These are phyloP conservation scores for Tanytarsus gracilentus DNA, from an alignment of 2,888 invertebrate genomes.

Conservation along the genomic window DNA sequence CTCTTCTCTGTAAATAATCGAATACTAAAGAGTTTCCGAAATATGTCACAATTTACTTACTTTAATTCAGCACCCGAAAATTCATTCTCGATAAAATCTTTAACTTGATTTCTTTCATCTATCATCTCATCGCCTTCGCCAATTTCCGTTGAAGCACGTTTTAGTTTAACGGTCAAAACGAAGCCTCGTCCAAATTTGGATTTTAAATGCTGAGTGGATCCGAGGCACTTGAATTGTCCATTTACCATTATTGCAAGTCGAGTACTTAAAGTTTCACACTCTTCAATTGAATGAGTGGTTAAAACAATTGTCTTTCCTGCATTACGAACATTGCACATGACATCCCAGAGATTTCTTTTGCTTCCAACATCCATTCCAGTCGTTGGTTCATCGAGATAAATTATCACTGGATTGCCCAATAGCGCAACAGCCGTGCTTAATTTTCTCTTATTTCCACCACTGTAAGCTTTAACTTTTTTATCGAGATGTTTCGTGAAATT, in stretches of 20 bases:
- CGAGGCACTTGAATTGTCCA: slow-evolving; percentile 64
- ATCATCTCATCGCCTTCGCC: neutral
- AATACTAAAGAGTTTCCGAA: too few relatives aligned
- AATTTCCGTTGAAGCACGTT: slow-evolving; percentile 32
- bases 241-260: slow-evolving; percentile 75
- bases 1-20: slow-evolving; percentile 50
- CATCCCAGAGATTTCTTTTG: slow-evolving; percentile 71
- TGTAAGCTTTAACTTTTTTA: slow-evolving; percentile 52
- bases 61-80: neutral
- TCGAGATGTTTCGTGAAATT: slow-evolving; percentile 55
- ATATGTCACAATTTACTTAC: too few relatives aligned
- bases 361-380: slow-evolving; percentile 66
- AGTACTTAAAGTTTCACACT: slow-evolving; percentile 71
- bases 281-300: slow-evolving; percentile 81
- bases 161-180: slow-evolving; percentile 43
- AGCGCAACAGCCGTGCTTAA: slow-evolving; percentile 62
- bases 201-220: slow-evolving; percentile 67
- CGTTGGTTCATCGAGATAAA: slow-evolving; percentile 44
- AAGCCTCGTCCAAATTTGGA: slow-evolving; percentile 53
- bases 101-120: slow-evolving; percentile 5
- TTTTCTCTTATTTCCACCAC: slow-evolving; percentile 69
- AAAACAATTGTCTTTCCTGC: slow-evolving; percentile 67
- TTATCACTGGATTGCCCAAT: slow-evolving; percentile 57
- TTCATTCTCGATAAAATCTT: neutral
- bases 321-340: slow-evolving; percentile 57